Conservation (phyloP, 2,888 invertebrate species). For the Leptinotarsa juncta region DNA sequence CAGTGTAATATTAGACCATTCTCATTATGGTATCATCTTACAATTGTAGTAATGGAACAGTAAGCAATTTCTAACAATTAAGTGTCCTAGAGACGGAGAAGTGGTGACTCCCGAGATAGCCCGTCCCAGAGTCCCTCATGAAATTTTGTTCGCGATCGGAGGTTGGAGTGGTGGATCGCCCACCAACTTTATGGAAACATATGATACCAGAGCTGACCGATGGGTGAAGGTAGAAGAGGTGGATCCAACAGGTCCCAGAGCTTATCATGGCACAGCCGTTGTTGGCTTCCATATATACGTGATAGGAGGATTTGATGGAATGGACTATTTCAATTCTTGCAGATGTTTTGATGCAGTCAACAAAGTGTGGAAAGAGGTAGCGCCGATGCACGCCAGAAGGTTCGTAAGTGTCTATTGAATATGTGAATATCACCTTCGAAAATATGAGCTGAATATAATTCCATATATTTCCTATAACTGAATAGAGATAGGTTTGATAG, state of each 20-base stretch:
- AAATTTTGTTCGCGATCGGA: conserved; percentile 87
- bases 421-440: too few relatives aligned
- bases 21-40: too few relatives aligned
- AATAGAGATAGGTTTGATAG: too few relatives aligned
- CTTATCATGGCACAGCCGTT: conserved; percentile 94
- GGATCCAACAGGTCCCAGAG: conserved; percentile 86
- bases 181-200: conserved; percentile 85
- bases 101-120: conserved; percentile 88
- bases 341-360: conserved; percentile 84
- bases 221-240: conserved; percentile 87
- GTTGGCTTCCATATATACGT: conserved; percentile 87
- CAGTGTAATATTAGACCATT: too few relatives aligned
- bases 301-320: conserved; percentile 90
- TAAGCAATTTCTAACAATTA: conserved; percentile 50
- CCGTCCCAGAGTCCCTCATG: conserved; percentile 86
- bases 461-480: too few relatives aligned
- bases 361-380: conserved; percentile 87
- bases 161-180: conserved; percentile 84
- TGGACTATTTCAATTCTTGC: conserved; percentile 59
- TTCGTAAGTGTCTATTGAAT: background rate
- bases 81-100: conserved; percentile 74
- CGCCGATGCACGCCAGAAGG: conserved; percentile 87
- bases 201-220: conserved; percentile 89
- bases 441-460: too few relatives aligned
- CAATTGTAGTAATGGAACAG: conserved; percentile 5